Evolutionary conservation across 2,797 vertebrate genomes (phyloP), one percentile per base, ranked within the genome.

Genomic region (Enteromius thamalakanensis): DNA sequence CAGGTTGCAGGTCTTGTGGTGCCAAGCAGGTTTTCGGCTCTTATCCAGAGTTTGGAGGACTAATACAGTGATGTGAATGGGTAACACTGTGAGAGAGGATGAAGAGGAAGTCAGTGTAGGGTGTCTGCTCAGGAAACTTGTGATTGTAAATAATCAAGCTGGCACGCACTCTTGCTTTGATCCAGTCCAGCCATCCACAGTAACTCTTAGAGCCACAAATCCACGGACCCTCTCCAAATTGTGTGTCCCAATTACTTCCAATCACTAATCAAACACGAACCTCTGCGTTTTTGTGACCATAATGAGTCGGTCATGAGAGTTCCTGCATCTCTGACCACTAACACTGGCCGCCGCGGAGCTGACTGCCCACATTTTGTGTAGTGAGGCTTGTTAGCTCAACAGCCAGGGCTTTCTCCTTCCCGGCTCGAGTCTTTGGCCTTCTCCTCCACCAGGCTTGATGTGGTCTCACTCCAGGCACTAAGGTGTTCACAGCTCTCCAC

Each of bases 361-460:
- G 86, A 76, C 76, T 87, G 84, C 87, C 91, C 91, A 42, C 88
- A 87, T 90, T 90, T 85, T 86, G 86, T 93, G 90, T 92, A 90
- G 78, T 51, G 45, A 90, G 80, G 81, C 85, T 85, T 92, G 91
- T 94, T 94, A 92, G 89, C 91, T 89, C 86, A 88, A 86, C 14
- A 91, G 88, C 87, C 88, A 84, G 87, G 84, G 12, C 89, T 88
- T 88, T 90, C 87, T 84, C 86, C 88, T 58, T 72, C 40, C 72
- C 29, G 60, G 71, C 40, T 74, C 68, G 88, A 90, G 89, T 90
- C 90, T 92, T 92, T 90, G 88, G 90, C 88, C 87, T 93, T 89
- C 90, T 85, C 60, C 76, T 87, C 37, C 37, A 62, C 81, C 64
- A 21, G 84, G 87, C 91, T 89, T 94, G 92, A 95, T 94, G 94